Percentiles rank a stretch among this genome's conserved stretches.
phyloP scores from a whole-genome alignment of 37 sponge, comb jelly and placozoan genomes.

The Amphimedon queenslandica region DNA sequence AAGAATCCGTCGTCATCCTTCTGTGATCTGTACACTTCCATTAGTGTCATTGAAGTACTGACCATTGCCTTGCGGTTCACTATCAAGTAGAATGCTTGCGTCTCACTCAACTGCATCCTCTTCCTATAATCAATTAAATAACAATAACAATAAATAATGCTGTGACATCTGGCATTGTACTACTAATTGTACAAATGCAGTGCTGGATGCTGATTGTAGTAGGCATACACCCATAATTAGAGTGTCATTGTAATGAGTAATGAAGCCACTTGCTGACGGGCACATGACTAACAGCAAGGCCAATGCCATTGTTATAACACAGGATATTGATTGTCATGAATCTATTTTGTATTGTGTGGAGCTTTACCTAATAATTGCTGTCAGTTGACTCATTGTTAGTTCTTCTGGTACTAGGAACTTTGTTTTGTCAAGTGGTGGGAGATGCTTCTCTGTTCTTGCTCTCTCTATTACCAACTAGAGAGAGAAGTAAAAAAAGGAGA shows the following conservation, averaged over 20 bases:
- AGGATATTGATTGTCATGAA: no score
- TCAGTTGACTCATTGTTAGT: conserved; percentile 91
- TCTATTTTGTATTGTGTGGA: no score
- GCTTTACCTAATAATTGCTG: conserved; percentile 84
- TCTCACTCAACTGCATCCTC: conserved; percentile 59
- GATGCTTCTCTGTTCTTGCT: conserved; percentile 56
- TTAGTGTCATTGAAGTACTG: conserved; percentile 65
- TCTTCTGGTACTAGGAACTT: conserved; percentile 98
- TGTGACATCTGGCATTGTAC: no score
- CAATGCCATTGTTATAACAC: no score
- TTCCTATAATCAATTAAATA: conserved; percentile 46
- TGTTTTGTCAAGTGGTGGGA: conserved; percentile 84
- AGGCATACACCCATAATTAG: no score
- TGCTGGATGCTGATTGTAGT: no score
- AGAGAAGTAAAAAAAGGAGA: neutral
- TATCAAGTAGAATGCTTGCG: conserved; percentile 86
- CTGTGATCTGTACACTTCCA: conserved; percentile 77
- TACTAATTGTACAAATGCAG: no score
- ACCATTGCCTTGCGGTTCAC: conserved; percentile 78
- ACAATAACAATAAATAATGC: no score
- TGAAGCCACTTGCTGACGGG: no score
- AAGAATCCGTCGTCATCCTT: conserved; percentile 90
- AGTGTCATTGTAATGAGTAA: no score
- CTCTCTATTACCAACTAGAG: conserved; percentile 80
- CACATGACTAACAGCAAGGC: no score